Percentiles rank a stretch among this genome's conserved stretches.
phyloP scores from a whole-genome alignment of 2,113 vertebrate genomes.

The Colistium nudipinnis region DNA sequence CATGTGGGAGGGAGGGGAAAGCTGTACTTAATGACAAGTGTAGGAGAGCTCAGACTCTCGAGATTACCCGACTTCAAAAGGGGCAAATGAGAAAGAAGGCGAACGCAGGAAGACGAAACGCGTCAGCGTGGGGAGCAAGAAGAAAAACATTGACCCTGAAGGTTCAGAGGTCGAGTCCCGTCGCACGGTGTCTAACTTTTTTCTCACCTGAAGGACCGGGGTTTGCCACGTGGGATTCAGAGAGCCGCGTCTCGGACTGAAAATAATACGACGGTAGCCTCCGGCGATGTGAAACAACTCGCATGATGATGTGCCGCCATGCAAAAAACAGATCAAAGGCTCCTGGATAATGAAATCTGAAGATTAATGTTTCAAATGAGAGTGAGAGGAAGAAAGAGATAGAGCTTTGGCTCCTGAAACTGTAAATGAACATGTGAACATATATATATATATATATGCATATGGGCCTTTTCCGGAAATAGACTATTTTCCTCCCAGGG shows the following conservation, averaged over 20 bases:
- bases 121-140: constrained; percentile 32
- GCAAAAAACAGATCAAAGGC: constrained; percentile 69
- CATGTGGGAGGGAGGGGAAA: neutral
- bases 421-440: constrained; percentile 23
- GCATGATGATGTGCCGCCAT: constrained; percentile 61
- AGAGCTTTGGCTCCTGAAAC: constrained; percentile 39
- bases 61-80: constrained; percentile 65
- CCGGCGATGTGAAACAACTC: constrained; percentile 50
- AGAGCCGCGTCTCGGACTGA: constrained; percentile 40
- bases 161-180: constrained; percentile 12
- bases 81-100: constrained; percentile 35
- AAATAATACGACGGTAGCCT: constrained; percentile 60
- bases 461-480: constrained; percentile 35
- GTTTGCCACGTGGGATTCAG: too few species aligned
- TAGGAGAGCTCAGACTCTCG: constrained; percentile 48
- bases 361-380: constrained; percentile 57
- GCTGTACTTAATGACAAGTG: constrained; percentile 60
- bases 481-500: constrained; percentile 17
- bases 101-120: constrained; percentile 27
- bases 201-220: too few species aligned
- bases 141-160: constrained; percentile 4
- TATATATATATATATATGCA: neutral
- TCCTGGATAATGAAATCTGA: constrained; percentile 54
- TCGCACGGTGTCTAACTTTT: too few species aligned
- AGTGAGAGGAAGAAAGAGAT: neutral